Conservation (phyloP, 2,797 vertebrate species). For the Hypotaenidia okinawae region DNA sequence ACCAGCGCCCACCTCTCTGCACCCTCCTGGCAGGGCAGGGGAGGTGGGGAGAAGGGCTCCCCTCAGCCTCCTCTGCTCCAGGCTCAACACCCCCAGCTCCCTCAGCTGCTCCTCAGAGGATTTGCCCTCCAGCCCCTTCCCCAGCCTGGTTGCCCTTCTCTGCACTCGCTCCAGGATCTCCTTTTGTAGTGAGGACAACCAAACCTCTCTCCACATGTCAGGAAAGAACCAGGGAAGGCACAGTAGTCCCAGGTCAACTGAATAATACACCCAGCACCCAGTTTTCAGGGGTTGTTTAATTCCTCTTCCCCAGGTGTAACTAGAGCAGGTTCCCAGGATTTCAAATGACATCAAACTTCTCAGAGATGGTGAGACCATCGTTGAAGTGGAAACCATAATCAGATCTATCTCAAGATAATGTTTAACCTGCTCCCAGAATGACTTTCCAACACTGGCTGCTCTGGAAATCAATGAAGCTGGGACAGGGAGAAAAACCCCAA, state of each 20-base stretch:
- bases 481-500: neutral
- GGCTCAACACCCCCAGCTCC: no score
- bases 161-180: no score
- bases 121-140: no score
- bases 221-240: neutral
- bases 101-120: no score
- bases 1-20: no score
- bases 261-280: no score
- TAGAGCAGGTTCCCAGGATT: neutral
- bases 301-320: neutral
- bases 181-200: no score
- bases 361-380: neutral
- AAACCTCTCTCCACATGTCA: no score
- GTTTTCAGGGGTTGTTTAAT: neutral
- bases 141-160: no score
- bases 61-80: no score
- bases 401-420: rapidly evolving
- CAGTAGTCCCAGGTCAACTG: neutral
- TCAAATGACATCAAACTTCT: neutral
- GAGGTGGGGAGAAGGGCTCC: no score
- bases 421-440: neutral
- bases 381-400: neutral
- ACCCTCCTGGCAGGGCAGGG: no score
- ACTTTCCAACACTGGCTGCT: neutral
- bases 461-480: neutral